Evolutionary conservation across 2,797 vertebrate species (phyloP).

Genomic region (Glossophaga mutica): DNA sequence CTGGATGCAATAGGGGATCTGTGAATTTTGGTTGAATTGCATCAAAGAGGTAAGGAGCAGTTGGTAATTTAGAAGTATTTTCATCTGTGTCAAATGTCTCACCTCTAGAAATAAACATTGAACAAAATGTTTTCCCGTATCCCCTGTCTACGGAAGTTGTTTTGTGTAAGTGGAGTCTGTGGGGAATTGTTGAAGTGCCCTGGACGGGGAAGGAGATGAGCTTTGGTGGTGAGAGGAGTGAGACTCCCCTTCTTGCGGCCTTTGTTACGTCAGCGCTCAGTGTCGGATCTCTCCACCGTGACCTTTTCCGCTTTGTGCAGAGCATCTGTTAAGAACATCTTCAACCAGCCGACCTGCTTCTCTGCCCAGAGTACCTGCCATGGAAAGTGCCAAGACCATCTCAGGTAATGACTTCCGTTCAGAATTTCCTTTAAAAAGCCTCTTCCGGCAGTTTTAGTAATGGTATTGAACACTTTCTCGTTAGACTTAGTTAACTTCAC

Average conservation of each 20-base stretch:
- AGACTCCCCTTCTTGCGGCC: not conserved
- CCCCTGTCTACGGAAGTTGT: not conserved
- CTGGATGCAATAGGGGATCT: not conserved
- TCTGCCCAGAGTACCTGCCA: constrained; percentile 90
- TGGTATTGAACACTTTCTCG: not conserved
- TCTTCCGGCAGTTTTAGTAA: not conserved
- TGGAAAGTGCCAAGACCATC: constrained; percentile 91
- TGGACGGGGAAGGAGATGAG: not conserved
- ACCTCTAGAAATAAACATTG: not conserved
- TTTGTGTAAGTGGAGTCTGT: not conserved
- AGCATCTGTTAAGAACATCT: constrained; percentile 90
- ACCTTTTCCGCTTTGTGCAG: constrained; percentile 75
- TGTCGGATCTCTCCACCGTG: not conserved
- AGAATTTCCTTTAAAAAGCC: not conserved
- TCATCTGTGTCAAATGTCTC: not conserved
- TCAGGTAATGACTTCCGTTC: constrained; percentile 83
- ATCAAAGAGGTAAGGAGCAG: not conserved
- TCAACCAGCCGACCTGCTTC: constrained; percentile 87
- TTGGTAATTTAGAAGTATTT: not conserved
- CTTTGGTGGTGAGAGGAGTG: not conserved
- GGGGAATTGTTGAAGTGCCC: not conserved
- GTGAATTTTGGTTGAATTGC: not conserved
- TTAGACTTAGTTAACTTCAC: not conserved
- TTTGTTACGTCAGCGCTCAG: not conserved
- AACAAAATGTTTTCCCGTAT: not conserved